phyloP scores from a whole-genome alignment of 2,797 vertebrate genomes.

The Bovichtus variegatus region DNA sequence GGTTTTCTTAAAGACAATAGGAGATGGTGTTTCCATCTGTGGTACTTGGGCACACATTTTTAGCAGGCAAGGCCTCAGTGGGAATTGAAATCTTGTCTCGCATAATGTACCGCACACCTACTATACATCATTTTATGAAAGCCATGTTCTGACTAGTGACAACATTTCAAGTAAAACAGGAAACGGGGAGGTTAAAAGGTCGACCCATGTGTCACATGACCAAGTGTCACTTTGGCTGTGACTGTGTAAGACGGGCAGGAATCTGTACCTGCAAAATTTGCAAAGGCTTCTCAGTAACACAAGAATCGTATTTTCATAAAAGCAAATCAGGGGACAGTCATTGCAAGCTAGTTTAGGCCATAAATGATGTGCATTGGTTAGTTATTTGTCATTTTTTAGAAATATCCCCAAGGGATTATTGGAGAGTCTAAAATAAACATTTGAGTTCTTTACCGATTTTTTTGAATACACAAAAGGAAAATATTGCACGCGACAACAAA shows the following conservation, averaged over 20 bases:
- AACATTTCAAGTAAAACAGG: background rate
- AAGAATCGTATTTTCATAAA: background rate
- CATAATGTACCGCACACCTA: background rate
- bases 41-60: background rate
- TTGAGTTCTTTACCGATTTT: background rate
- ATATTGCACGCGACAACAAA: slow-evolving; percentile 40
- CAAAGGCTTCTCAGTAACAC: background rate
- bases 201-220: no score
- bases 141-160: slow-evolving; percentile 4
- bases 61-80: background rate
- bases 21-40: background rate
- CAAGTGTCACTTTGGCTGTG: background rate
- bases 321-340: background rate
- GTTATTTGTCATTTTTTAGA: no score
- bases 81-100: background rate
- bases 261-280: background rate
- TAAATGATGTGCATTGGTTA: background rate
- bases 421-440: background rate
- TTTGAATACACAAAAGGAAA: background rate
- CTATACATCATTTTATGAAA: background rate
- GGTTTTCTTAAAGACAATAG: background rate
- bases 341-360: background rate
- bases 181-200: background rate
- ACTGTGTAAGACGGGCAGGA: background rate
- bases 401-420: rapidly evolving